Evolutionary conservation across 2,113 vertebrate species (phyloP).

Genomic region (Melanocharis versteri): DNA sequence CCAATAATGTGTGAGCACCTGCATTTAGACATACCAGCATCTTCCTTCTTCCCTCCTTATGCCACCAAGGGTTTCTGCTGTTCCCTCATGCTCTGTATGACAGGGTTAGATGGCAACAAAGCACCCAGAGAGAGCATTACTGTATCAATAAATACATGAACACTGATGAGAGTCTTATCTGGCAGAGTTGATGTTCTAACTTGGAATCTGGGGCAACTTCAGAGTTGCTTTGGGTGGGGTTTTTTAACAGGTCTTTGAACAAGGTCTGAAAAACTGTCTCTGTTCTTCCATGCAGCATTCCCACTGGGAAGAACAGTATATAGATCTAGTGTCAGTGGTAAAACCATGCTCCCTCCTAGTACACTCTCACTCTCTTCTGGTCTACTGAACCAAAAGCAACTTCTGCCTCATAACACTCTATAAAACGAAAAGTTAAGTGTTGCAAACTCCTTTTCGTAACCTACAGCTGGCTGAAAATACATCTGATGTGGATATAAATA

Average conservation of each 20-base stretch:
- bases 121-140: not conserved
- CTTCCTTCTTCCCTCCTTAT: not conserved
- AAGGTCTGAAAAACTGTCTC: not conserved
- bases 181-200: not conserved
- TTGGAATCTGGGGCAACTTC: not conserved
- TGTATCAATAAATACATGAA: not conserved
- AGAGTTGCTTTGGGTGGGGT: not conserved
- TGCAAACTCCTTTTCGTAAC: not conserved
- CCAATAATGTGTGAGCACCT: accelerated
- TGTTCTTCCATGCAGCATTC: not conserved
- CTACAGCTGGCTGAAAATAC: not conserved
- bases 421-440: not conserved
- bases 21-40: not conserved
- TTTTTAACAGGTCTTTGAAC: not conserved
- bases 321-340: not conserved
- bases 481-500: not conserved
- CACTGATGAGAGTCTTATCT: not conserved
- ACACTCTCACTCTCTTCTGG: not conserved
- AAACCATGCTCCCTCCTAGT: not conserved
- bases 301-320: not conserved
- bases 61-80: not conserved
- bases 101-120: not conserved
- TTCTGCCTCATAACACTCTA: not conserved
- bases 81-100: not conserved
- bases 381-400: not conserved